These are phyloP conservation scores for Kryptopterus vitreolus DNA, from an alignment of 2,797 vertebrate genomes.

Conservation along the genomic window DNA sequence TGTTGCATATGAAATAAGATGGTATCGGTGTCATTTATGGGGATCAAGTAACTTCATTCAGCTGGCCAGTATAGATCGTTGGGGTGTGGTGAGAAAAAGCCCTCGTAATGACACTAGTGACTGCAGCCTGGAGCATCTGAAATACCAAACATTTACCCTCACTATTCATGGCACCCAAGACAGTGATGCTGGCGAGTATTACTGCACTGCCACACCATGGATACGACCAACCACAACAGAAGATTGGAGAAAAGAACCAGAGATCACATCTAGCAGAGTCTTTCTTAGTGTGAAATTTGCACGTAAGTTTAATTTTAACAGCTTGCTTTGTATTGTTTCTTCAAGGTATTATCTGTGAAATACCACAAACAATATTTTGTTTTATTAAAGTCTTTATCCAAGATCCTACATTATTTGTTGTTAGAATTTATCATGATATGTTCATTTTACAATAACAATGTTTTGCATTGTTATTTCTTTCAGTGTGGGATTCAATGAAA, in stretches of 20 bases:
- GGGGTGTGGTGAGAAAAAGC: constrained; percentile 76
- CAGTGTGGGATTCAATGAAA: constrained; percentile 92
- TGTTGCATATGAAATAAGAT: constrained; percentile 86
- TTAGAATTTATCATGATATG: background rate
- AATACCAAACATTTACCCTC: constrained; percentile 75
- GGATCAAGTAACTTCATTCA: constrained; percentile 66
- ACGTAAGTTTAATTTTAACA: constrained; percentile 72
- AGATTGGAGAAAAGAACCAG: constrained; percentile 80
- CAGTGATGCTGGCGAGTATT: constrained; percentile 88
- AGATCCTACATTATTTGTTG: background rate
- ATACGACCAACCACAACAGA: constrained; percentile 78
- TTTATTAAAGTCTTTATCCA: background rate
- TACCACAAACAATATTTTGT: background rate
- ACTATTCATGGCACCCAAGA: constrained; percentile 83
- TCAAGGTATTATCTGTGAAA: background rate
- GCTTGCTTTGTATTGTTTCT: background rate
- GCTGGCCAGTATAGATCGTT: constrained; percentile 80
- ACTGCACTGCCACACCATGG: constrained; percentile 87
- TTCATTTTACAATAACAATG: background rate
- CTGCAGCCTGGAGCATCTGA: constrained; percentile 81
- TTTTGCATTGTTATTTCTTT: constrained; percentile 16
- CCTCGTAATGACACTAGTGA: constrained; percentile 84
- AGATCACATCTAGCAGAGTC: constrained; percentile 78
- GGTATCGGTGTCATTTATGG: constrained; percentile 80
- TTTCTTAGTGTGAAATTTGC: constrained; percentile 88